Percentiles rank a stretch among this genome's conserved stretches.
These are phyloP conservation scores for Octonoba sinensis DNA, from an alignment of 2,888 invertebrate genomes.

Conservation along the genomic window DNA sequence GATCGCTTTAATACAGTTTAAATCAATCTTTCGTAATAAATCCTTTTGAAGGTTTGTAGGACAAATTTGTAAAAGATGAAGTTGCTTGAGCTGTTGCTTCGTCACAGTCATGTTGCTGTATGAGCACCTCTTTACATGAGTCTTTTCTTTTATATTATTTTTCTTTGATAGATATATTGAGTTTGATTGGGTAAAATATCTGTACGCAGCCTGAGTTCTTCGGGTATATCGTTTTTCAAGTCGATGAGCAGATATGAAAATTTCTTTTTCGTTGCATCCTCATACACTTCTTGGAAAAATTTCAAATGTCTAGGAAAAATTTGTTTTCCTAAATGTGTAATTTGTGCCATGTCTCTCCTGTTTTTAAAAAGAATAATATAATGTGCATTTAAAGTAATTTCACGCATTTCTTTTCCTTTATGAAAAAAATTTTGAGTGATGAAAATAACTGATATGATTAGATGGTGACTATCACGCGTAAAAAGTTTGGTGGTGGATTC, in stretches of 20 bases:
- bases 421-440: too few species aligned
- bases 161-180: background rate
- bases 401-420: too few species aligned
- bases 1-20: background rate
- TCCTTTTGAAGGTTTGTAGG: background rate
- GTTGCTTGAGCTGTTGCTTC: background rate
- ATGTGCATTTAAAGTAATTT: too few species aligned
- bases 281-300: conserved; percentile 24
- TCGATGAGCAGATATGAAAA: conserved; percentile 8
- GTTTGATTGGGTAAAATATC: conserved; percentile 9
- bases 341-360: background rate
- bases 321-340: conserved; percentile 15
- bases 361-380: conserved; percentile 31
- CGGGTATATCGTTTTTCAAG: background rate
- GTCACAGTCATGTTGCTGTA: background rate
- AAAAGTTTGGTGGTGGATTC: too few species aligned
- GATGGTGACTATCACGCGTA: too few species aligned
- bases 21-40: background rate
- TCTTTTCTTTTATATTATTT: background rate
- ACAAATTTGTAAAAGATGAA: background rate
- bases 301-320: background rate
- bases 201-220: background rate
- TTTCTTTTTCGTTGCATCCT: background rate
- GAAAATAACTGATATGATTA: too few species aligned
- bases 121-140: background rate